Conservation (phyloP, 2,113 vertebrate genomes). For the Anhinga rufa region DNA sequence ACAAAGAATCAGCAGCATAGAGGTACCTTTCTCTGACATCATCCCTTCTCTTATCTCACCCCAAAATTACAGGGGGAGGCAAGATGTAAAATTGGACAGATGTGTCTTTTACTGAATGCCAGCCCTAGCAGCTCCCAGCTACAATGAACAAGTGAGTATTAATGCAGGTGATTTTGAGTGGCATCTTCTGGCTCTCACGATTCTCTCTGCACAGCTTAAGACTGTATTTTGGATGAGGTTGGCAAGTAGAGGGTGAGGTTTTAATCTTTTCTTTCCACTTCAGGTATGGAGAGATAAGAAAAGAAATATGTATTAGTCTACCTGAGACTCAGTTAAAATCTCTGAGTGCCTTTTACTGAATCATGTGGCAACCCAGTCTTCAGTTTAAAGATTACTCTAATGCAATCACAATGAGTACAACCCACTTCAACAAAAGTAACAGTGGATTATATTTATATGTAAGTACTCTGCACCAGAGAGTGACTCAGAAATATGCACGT, state of each 20-base stretch:
- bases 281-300: slow-evolving; percentile 25
- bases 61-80: not conserved
- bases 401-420: not conserved
- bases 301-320: slow-evolving; percentile 6
- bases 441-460: not conserved
- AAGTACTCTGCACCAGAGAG: not conserved
- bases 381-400: not conserved
- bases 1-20: not conserved
- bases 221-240: not conserved
- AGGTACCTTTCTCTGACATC: not conserved
- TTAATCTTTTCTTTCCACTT: not conserved
- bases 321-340: slow-evolving; percentile 24
- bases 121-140: not conserved
- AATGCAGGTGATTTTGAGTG: not conserved
- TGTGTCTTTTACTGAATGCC: not conserved
- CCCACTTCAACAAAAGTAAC: not conserved
- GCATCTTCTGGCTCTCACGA: not conserved
- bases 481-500: not conserved
- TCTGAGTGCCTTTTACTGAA: not conserved
- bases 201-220: not conserved
- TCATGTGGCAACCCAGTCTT: not conserved
- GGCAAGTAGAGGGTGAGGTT: not conserved
- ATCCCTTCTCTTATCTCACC: not conserved
- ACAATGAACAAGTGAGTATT: not conserved
- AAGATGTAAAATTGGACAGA: not conserved